These are phyloP conservation scores for Trichechus manatus DNA, from an alignment of 2,113 vertebrate species.

Conservation along the genomic window DNA sequence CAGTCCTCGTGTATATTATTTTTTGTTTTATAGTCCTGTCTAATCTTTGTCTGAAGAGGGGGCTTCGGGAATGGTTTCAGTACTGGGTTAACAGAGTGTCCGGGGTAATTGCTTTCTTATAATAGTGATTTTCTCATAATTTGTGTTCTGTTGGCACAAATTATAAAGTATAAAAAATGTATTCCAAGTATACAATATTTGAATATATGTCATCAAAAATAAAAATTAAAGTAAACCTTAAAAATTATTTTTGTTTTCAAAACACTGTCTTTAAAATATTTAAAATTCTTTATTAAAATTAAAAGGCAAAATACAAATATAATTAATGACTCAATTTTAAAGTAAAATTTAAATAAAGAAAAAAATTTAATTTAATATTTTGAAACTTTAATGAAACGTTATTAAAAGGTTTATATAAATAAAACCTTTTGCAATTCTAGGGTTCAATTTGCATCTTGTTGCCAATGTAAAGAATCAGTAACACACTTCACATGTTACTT, in stretches of 20 bases:
- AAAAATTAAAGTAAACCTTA: not conserved
- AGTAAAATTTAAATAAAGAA: not conserved
- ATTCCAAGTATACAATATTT: not conserved
- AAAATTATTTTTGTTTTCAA: constrained; percentile 66
- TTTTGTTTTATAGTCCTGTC: too few species aligned
- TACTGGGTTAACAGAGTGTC: too few species aligned
- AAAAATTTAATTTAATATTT: not conserved
- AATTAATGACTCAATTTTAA: constrained; percentile 52
- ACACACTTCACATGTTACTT: not conserved
- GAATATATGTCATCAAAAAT: constrained; percentile 44
- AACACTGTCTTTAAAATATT: constrained; percentile 50
- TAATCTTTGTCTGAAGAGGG: too few species aligned
- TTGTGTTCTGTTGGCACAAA: not conserved
- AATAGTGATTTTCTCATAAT: constrained; percentile 50
- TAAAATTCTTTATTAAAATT: constrained; percentile 62
- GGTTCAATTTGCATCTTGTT: constrained; percentile 34
- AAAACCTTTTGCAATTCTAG: constrained; percentile 7
- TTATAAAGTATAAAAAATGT: constrained; percentile 34
- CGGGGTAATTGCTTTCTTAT: not conserved
- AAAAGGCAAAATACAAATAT: constrained; percentile 24
- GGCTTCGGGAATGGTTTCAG: too few species aligned
- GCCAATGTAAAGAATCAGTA: not conserved
- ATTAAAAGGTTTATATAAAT: constrained; percentile 50
- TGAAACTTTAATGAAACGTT: constrained; percentile 34
- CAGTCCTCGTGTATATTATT: too few species aligned